phyloP scores from a whole-genome alignment of 1,140 invertebrate species.

The Temnothorax curvispinosus region DNA sequence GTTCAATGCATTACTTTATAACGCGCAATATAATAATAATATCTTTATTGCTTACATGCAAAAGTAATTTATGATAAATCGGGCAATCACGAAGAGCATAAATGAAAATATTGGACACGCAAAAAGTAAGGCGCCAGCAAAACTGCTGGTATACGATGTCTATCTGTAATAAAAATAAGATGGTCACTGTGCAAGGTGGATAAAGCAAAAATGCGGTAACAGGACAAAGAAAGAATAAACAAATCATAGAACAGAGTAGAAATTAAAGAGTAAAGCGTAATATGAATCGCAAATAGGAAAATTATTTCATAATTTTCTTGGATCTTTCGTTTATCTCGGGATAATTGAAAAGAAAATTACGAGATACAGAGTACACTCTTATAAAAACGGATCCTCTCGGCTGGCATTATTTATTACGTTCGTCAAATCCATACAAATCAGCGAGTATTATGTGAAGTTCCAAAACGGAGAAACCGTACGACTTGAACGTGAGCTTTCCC shows the following conservation, averaged over 20 bases:
- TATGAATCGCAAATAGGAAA: neutral
- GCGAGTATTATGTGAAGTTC: neutral
- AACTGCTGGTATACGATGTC: neutral
- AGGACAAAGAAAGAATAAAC: neutral
- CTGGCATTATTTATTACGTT: neutral
- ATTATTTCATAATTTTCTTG: neutral
- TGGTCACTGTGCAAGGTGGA: neutral
- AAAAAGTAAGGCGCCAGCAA: neutral
- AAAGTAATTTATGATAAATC: neutral
- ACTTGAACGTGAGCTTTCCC: constrained; percentile 40
- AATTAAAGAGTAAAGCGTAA: neutral
- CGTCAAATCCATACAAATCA: neutral
- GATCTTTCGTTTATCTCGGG: neutral
- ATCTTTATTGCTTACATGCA: neutral
- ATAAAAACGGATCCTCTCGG: neutral
- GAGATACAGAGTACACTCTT: neutral
- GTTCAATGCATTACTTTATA: neutral
- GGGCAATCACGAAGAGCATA: neutral
- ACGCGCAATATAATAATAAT: neutral
- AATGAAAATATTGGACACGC: neutral
- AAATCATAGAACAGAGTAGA: neutral
- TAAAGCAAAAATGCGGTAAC: neutral
- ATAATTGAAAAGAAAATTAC: neutral
- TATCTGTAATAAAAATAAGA: neutral
- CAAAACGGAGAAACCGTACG: constrained; percentile 2